These are phyloP conservation scores for Gymnogyps californianus DNA, from an alignment of 2,113 vertebrate genomes.

Conservation along the genomic window DNA sequence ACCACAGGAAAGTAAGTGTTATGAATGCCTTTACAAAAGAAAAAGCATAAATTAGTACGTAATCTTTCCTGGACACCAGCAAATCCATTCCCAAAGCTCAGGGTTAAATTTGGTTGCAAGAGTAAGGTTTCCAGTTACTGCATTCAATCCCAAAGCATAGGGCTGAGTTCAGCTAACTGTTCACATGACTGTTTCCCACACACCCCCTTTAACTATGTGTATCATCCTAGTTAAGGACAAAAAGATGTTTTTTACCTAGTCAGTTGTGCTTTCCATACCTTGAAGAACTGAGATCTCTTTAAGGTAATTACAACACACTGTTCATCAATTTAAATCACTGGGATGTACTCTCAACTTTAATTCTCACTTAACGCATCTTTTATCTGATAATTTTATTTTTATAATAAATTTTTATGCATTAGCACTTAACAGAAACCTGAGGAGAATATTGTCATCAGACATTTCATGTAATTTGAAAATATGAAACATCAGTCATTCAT, in stretches of 20 bases:
- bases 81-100: not conserved
- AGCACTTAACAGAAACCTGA: not conserved
- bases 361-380: not conserved
- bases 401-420: not conserved
- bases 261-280: not conserved
- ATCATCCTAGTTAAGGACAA: not conserved
- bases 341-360: not conserved
- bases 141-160: not conserved
- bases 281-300: not conserved
- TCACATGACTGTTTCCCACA: not conserved
- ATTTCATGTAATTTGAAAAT: not conserved
- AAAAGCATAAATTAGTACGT: not conserved
- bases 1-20: not conserved
- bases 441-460: not conserved
- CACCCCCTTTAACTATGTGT: fast-evolving
- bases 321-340: not conserved
- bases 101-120: not conserved
- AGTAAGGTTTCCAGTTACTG: not conserved
- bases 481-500: not conserved
- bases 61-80: not conserved
- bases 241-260: not conserved
- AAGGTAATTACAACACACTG: not conserved
- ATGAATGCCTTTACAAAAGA: not conserved
- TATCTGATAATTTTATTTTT: not conserved
- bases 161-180: not conserved